Conservation (phyloP, 2,113 vertebrate genomes). For the Lucifuga dentata region DNA sequence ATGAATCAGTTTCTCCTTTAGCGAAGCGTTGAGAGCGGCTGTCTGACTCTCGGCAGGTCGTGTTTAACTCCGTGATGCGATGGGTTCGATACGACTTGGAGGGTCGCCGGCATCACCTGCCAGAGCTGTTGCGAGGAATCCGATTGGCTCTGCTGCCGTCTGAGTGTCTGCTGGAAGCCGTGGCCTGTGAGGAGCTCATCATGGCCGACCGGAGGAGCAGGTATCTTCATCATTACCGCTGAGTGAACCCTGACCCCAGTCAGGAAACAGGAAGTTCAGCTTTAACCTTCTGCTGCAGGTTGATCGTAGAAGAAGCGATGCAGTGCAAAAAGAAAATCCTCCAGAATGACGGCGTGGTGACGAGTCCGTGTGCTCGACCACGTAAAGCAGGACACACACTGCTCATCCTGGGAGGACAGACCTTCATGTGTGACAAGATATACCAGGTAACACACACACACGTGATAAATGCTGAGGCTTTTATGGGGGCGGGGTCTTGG, state of each 20-base stretch:
- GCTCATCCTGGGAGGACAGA: constrained; percentile 94
- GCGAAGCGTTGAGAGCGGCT: no score
- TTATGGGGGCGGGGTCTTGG: no score
- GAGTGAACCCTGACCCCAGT: no score
- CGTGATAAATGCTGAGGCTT: no score
- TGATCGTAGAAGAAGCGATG: constrained; percentile 90
- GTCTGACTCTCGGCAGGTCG: constrained; percentile 64
- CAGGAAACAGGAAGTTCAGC: not conserved
- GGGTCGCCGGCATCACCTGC: constrained; percentile 84
- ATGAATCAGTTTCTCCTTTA: no score
- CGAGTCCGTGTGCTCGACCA: constrained; percentile 91
- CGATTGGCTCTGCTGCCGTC: constrained; percentile 92
- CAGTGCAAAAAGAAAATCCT: constrained; percentile 91
- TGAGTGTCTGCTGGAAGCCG: constrained; percentile 88
- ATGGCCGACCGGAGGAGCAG: constrained; percentile 87
- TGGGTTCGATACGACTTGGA: constrained; percentile 90
- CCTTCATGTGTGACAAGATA: constrained; percentile 98
- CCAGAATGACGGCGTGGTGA: constrained; percentile 91
- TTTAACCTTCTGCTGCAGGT: constrained; percentile 28
- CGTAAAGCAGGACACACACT: constrained; percentile 94
- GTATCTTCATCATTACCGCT: no score
- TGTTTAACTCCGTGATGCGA: constrained; percentile 90
- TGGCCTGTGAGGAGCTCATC: constrained; percentile 90
- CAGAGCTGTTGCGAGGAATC: constrained; percentile 88
- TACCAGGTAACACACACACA: constrained; percentile 81